phyloP scores from a whole-genome alignment of 2,797 vertebrate species.

The Coregonus suidteri region DNA sequence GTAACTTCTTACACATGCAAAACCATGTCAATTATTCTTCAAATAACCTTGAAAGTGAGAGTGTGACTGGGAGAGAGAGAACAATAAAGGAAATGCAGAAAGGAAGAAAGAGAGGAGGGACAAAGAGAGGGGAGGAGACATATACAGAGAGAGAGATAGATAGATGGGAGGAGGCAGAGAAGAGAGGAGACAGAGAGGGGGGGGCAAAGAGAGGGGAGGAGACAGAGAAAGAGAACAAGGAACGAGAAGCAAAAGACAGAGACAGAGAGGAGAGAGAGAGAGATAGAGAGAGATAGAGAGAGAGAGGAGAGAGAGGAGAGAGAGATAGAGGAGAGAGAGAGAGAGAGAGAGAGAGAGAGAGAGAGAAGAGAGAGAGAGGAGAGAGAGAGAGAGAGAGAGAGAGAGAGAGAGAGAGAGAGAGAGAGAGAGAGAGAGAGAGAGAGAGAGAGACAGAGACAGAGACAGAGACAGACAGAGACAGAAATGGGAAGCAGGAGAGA shows the following conservation, averaged over 20 bases:
- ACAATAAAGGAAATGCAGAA: neutral
- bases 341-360: neutral
- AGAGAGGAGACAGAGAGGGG: slow-evolving; percentile 15
- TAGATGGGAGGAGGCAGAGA: too few relatives aligned
- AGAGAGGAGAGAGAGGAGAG: neutral
- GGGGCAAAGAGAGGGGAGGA: slow-evolving; percentile 10
- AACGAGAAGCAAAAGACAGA: too few relatives aligned
- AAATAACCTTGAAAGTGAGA: slow-evolving; percentile 17
- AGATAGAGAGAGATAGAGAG: neutral
- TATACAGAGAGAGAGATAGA: neutral
- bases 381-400: neutral
- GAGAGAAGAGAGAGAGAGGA: too few relatives aligned
- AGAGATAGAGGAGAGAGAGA: slow-evolving; percentile 3
- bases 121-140: neutral
- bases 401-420: slow-evolving; percentile 12
- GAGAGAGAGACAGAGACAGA: slow-evolving; percentile 10
- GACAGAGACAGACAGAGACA: neutral
- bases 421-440: neutral
- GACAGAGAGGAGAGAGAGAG: neutral
- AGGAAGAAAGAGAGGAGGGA: neutral
- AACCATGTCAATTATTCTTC: slow-evolving; percentile 19
- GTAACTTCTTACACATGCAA: slow-evolving; percentile 18
- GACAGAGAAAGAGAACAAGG: neutral
- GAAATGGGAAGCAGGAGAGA: too few relatives aligned
- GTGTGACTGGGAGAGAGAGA: neutral